A percentile compares a stretch with the other conserved stretches of the same genome.
Conservation (phyloP, 2,113 vertebrate species). For the Vimba vimba region DNA sequence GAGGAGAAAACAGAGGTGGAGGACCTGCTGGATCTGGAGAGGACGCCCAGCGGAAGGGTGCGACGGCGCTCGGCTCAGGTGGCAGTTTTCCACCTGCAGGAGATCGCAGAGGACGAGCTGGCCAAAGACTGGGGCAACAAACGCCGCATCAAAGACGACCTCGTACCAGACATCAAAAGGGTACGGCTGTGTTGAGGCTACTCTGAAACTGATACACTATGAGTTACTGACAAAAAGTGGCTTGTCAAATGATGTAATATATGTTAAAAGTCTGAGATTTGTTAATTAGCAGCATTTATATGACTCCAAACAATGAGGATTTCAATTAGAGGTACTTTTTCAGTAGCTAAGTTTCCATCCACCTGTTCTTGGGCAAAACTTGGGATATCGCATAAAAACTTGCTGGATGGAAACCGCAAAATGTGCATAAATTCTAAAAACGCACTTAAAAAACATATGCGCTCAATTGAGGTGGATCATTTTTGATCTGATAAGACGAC, state of each 20-base stretch:
- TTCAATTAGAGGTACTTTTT: not conserved
- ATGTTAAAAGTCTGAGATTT: not conserved
- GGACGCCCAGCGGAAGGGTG: slow-evolving; percentile 93
- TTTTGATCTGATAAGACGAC: too few relatives aligned
- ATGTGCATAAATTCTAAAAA: too few relatives aligned
- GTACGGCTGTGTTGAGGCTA: slow-evolving; percentile 71
- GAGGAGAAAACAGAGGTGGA: slow-evolving; percentile 68
- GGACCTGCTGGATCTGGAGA: slow-evolving; percentile 84
- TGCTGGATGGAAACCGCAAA: too few relatives aligned
- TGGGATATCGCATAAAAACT: too few relatives aligned
- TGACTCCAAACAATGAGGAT: not conserved
- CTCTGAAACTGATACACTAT: not conserved
- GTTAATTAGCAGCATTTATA: not conserved
- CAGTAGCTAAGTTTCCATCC: not conserved
- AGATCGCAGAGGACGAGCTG: slow-evolving; percentile 94
- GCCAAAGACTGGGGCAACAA: slow-evolving; percentile 92
- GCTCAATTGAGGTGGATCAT: too few relatives aligned
- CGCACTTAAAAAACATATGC: too few relatives aligned
- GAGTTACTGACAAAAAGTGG: not conserved
- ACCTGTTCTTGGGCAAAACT: too few relatives aligned
- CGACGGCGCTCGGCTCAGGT: slow-evolving; percentile 93
- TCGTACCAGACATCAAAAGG: slow-evolving; percentile 93
- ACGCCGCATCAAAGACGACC: slow-evolving; percentile 93
- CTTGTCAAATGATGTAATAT: not conserved
- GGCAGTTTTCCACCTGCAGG: slow-evolving; percentile 95